Evolutionary conservation across 2,797 vertebrate species (phyloP).

Genomic region (Sebastes miniatus): DNA sequence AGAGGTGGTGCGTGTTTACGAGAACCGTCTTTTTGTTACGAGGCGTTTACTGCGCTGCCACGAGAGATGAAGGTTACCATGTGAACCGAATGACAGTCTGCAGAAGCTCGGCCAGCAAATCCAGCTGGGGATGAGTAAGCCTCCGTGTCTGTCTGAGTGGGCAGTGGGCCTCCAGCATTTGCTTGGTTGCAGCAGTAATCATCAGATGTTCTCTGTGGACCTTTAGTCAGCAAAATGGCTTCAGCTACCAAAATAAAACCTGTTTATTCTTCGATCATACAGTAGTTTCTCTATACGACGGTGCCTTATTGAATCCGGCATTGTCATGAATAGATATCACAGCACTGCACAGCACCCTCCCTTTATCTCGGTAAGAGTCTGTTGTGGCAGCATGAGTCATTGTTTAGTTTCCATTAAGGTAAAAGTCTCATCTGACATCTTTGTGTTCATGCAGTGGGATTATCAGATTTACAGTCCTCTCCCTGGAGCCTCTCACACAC

Average conservation of each 20-base stretch:
- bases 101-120: constrained; percentile 48
- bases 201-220: constrained; percentile 66
- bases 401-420: constrained; percentile 66
- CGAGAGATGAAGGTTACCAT: constrained; percentile 59
- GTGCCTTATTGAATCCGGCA: constrained; percentile 1
- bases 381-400: constrained; percentile 55
- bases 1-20: constrained; percentile 30
- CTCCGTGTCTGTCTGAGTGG: constrained; percentile 67
- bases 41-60: constrained; percentile 35
- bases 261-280: constrained; percentile 34
- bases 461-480: constrained; percentile 64
- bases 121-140: constrained; percentile 72
- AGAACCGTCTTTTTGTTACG: constrained; percentile 40
- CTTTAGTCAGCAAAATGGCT: constrained; percentile 60
- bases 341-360: neutral
- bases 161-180: constrained; percentile 62
- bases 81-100: constrained; percentile 65
- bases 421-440: constrained; percentile 66
- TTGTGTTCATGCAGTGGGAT: constrained; percentile 60
- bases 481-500: constrained; percentile 40
- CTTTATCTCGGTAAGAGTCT: constrained; percentile 35
- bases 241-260: constrained; percentile 45
- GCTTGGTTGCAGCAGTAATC: constrained; percentile 66
- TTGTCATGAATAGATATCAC: constrained; percentile 31
- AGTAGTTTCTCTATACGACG: constrained; percentile 4